Conservation (phyloP, 92 coral and sea anemone genomes). For the Palythoa grandis region DNA sequence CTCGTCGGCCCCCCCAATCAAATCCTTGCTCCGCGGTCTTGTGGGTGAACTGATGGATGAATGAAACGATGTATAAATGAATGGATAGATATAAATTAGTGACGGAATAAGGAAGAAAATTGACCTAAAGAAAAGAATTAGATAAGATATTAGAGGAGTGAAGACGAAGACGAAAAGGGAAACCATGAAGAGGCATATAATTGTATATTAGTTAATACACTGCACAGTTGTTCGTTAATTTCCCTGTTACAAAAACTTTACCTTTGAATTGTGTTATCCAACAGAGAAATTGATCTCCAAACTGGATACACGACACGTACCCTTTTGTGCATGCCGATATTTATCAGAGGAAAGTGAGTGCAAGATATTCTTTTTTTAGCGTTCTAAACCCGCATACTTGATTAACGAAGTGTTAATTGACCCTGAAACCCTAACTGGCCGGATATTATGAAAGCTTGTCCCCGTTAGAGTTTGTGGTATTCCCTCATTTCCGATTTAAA, state of each 20-base stretch:
- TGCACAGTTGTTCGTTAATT: background rate
- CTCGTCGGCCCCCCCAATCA: too few relatives aligned
- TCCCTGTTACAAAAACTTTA: background rate
- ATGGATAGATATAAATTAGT: too few relatives aligned
- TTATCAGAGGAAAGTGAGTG: constrained; percentile 97
- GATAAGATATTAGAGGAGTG: background rate
- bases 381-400: background rate
- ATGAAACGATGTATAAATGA: too few relatives aligned
- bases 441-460: too few relatives aligned
- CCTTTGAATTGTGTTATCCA: background rate
- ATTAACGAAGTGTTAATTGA: too few relatives aligned
- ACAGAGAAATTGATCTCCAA: constrained; percentile 94
- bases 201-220: background rate
- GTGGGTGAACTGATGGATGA: background rate
- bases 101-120: too few relatives aligned
- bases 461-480: too few relatives aligned
- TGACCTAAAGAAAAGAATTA: too few relatives aligned
- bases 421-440: background rate
- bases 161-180: background rate
- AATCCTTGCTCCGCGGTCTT: too few relatives aligned
- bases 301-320: constrained; percentile 96
- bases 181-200: background rate
- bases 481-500: too few relatives aligned
- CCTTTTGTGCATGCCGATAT: constrained; percentile 96
- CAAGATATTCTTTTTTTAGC: background rate